phyloP scores from a whole-genome alignment of 2,113 vertebrate genomes.

The Pachypanchax playfairii region DNA sequence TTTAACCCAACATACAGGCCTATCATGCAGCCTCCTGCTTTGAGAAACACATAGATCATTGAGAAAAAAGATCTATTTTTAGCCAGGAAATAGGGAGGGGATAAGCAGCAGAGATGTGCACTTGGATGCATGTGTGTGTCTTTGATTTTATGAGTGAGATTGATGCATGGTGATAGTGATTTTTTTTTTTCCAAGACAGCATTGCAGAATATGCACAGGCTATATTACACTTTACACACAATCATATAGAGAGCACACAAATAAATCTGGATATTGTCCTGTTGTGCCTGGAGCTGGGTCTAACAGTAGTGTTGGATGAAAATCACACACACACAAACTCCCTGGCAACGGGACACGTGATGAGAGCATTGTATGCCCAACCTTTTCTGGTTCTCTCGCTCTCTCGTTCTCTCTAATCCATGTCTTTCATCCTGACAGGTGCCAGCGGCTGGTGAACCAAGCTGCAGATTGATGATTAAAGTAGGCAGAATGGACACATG shows the following conservation, averaged over 20 bases:
- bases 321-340: conserved; percentile 61
- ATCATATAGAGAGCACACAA: conserved; percentile 50
- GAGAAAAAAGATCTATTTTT: conserved; percentile 74
- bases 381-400: conserved; percentile 56
- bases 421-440: conserved; percentile 71
- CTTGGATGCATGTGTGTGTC: conserved; percentile 21
- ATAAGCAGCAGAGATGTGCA: conserved; percentile 43
- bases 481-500: conserved; percentile 64
- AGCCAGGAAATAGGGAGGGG: conserved; percentile 62
- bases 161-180: conserved; percentile 67
- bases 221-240: conserved; percentile 57
- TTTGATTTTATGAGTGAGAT: conserved; percentile 64
- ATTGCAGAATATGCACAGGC: conserved; percentile 52
- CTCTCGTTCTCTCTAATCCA: conserved; percentile 66
- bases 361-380: conserved; percentile 59
- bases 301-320: conserved; percentile 64
- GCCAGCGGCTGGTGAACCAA: conserved; percentile 67
- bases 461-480: conserved; percentile 69
- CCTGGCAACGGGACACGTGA: conserved; percentile 69
- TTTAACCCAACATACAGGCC: conserved; percentile 65
- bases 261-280: conserved; percentile 67
- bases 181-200: conserved; percentile 66
- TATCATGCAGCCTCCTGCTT: conserved; percentile 65
- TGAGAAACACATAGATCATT: conserved; percentile 72
- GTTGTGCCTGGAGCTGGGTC: conserved; percentile 63